phyloP scores from a whole-genome alignment of 1,140 invertebrate genomes.

The Drosophila carrolli region DNA sequence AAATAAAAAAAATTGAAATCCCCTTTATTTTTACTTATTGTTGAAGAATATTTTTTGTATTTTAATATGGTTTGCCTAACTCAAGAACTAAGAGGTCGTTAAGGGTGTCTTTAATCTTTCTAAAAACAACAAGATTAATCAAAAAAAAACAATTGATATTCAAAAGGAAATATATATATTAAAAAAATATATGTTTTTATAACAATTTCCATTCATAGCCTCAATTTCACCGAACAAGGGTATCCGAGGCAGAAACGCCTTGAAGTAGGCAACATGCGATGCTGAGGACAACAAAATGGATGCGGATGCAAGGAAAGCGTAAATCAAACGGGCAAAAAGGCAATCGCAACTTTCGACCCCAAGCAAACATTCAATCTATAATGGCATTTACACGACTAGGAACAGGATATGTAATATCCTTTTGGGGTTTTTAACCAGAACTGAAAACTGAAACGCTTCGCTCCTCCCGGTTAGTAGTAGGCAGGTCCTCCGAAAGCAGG shows the following conservation, averaged over 20 bases:
- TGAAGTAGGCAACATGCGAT: slow-evolving; percentile 13
- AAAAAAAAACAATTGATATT: too few relatives aligned
- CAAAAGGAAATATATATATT: background rate
- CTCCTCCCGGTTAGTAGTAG: slow-evolving; percentile 19
- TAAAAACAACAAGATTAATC: too few relatives aligned
- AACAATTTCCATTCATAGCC: background rate
- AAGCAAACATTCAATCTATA: slow-evolving; percentile 78
- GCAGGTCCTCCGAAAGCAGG: slow-evolving; percentile 42
- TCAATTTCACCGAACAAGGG: background rate
- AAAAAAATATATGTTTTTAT: background rate
- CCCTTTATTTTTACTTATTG: too few relatives aligned
- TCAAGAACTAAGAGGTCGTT: too few relatives aligned
- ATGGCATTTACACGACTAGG: slow-evolving; percentile 76
- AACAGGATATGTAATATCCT: slow-evolving; percentile 82
- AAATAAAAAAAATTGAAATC: too few relatives aligned
- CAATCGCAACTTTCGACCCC: slow-evolving; percentile 45
- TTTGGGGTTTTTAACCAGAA: slow-evolving; percentile 53
- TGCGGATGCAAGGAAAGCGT: slow-evolving; percentile 54
- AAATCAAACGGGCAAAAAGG: slow-evolving; percentile 57
- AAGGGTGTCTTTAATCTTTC: too few relatives aligned
- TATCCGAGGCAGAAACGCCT: slow-evolving; percentile 3
- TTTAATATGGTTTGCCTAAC: too few relatives aligned
- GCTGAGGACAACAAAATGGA: slow-evolving; percentile 46
- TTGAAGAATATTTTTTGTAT: too few relatives aligned
- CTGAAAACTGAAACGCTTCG: slow-evolving; percentile 41